Percentiles rank a stretch among this genome's conserved stretches.
These are phyloP conservation scores for Perizoma affinitatum DNA, from an alignment of 2,888 invertebrate species.

Conservation along the genomic window DNA sequence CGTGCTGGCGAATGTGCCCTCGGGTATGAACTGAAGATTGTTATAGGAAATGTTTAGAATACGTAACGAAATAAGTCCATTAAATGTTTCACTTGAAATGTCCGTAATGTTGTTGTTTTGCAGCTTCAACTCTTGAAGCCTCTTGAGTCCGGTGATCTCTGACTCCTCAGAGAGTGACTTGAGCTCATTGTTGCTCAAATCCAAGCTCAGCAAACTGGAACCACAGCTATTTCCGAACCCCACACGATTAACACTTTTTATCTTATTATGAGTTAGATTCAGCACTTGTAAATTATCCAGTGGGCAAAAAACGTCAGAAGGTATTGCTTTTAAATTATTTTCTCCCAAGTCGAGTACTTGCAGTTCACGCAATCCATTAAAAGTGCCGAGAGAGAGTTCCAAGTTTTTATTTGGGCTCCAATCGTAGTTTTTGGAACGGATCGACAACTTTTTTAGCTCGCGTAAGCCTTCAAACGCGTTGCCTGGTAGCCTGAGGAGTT, in stretches of 20 bases:
- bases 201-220: slow-evolving; percentile 89
- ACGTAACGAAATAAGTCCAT: slow-evolving; percentile 90
- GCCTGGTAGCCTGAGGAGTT: slow-evolving; percentile 89
- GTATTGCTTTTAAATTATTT: slow-evolving; percentile 91
- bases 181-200: slow-evolving; percentile 92
- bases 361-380: slow-evolving; percentile 91
- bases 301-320: slow-evolving; percentile 91
- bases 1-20: slow-evolving; percentile 91
- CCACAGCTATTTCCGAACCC: slow-evolving; percentile 88
- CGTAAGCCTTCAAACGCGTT: slow-evolving; percentile 92
- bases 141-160: slow-evolving; percentile 89
- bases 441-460: slow-evolving; percentile 90
- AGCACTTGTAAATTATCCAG: slow-evolving; percentile 91
- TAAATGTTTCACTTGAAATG: slow-evolving; percentile 91
- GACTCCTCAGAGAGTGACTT: slow-evolving; percentile 89
- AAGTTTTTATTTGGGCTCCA: slow-evolving; percentile 91
- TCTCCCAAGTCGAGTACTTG: slow-evolving; percentile 90
- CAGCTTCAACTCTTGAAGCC: slow-evolving; percentile 90
- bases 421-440: slow-evolving; percentile 91
- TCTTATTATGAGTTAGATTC: slow-evolving; percentile 92
- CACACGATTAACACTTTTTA: slow-evolving; percentile 89
- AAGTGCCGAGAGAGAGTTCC: slow-evolving; percentile 88
- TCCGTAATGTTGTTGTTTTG: slow-evolving; percentile 93
- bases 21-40: slow-evolving; percentile 90
- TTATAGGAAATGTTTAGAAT: slow-evolving; percentile 95